These are phyloP conservation scores for Polymixis flavicincta DNA, from an alignment of 2,888 invertebrate genomes.

Conservation along the genomic window DNA sequence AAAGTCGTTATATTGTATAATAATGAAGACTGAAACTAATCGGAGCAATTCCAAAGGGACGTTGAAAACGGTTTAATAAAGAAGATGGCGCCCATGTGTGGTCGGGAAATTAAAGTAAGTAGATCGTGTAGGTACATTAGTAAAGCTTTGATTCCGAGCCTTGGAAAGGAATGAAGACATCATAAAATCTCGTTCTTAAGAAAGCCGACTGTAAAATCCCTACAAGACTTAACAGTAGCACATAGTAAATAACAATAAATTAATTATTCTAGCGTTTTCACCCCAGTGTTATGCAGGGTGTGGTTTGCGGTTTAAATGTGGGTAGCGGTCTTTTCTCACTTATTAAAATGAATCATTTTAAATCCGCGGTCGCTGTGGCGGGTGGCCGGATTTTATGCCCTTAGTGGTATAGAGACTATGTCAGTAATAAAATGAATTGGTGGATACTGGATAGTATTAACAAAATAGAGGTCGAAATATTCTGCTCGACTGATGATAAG, in stretches of 20 bases:
- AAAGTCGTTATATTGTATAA: constrained; percentile 30
- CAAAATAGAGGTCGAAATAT: constrained; percentile 9
- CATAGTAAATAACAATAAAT: constrained; percentile 3
- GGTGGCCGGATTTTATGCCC: neutral
- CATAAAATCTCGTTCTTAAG: neutral
- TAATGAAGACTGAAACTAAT: constrained; percentile 47
- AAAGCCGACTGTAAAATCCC: no score
- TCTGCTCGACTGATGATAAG: neutral
- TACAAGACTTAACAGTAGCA: neutral
- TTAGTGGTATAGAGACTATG: neutral
- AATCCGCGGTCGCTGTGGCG: constrained; percentile 11
- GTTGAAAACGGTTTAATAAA: constrained; percentile 33
- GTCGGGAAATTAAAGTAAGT: constrained; percentile 14
- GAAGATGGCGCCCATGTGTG: constrained; percentile 18
- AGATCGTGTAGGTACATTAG: neutral
- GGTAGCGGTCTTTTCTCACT: constrained; percentile 25
- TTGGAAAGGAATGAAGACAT: neutral
- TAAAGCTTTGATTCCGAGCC: neutral
- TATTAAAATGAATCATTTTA: constrained; percentile 34
- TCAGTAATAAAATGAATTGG: constrained; percentile 5
- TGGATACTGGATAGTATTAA: neutral
- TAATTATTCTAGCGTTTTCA: constrained; percentile 21
- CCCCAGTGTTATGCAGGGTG: constrained; percentile 17
- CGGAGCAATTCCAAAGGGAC: constrained; percentile 37
- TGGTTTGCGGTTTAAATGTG: constrained; percentile 28